Base-by-base conservation (phyloP, 2,888 invertebrate genomes). In the Piscicola geometra region DNA sequence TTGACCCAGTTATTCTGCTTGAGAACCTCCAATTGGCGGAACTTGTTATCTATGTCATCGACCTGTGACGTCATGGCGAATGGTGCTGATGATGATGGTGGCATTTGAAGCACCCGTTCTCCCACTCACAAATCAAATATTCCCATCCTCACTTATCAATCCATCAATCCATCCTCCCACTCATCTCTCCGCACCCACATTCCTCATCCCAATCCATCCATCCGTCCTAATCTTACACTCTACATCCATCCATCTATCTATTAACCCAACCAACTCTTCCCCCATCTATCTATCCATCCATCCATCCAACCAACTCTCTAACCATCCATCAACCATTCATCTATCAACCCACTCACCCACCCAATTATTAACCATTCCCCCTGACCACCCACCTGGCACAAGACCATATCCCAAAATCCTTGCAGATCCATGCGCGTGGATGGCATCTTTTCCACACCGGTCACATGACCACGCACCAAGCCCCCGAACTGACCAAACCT, bases 381-480 rank as follows among this genome's bases (percentile, higher is more conserved):
- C 41, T 9, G 36, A 41, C 9, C 25, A 71, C 64, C n/a, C 47
- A 73, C 73, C 73, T 73, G 73, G 36, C 21, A 64, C 32, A 64
- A 30, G 0, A 73, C 64, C 73, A 73, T 73, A 1, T 73, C 73
- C 73, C 73, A 73, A 36, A 73, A 73, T 5, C 73, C 73, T 64
- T 73, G 73, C 73, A 73, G 52, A 36, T 73, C 73, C 41, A 50
- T 12, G n/a, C 21, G 18, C 5, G 33, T 60, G 32, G 33, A 33
- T 41, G 60, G 64, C 35, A 21, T 73, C 36, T 33, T 33, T 28
- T 56, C 41, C 36, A 33, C 25, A 15, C 60, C 60, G 1, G 73
- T 73, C 73, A 73, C 25, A 28, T 73, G 73, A 15, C 33, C 73
- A 21, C 56, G 36, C 18, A 64, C 30, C 15, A 70, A 21, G 12